These are phyloP conservation scores for Chromobotia macracanthus DNA, from an alignment of 2,797 vertebrate genomes.

Conservation along the genomic window DNA sequence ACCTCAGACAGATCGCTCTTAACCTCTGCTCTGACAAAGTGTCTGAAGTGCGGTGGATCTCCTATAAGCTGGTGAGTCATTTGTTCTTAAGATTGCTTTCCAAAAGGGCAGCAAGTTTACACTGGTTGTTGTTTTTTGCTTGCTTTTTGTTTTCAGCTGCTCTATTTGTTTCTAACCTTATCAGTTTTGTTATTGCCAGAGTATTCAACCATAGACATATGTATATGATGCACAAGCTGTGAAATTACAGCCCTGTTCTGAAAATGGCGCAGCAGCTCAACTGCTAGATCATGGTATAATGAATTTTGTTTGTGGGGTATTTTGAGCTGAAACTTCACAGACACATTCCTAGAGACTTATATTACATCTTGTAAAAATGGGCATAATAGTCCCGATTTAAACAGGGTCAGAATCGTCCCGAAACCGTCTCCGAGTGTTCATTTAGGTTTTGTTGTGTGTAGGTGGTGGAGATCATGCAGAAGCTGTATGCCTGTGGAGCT, in stretches of 20 bases:
- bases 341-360: too few relatives aligned
- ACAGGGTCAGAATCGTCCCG: too few relatives aligned
- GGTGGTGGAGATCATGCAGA: conserved; percentile 96
- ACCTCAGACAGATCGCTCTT: conserved; percentile 92
- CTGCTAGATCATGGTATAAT: too few relatives aligned
- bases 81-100: not conserved
- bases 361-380: too few relatives aligned
- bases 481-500: conserved; percentile 83
- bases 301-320: too few relatives aligned
- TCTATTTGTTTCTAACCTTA: not conserved
- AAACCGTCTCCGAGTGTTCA: not conserved
- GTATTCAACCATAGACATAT: too few relatives aligned
- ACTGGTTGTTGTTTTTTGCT: conserved; percentile 13
- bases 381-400: too few relatives aligned
- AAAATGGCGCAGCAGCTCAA: too few relatives aligned
- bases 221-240: too few relatives aligned
- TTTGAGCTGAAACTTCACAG: too few relatives aligned
- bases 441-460: conserved; percentile 59
- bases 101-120: not conserved
- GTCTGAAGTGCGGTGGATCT: conserved; percentile 97
- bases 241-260: too few relatives aligned
- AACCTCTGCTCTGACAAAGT: conserved; percentile 95
- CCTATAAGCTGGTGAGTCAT: conserved; percentile 90
- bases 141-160: conserved; percentile 10
- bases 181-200: too few relatives aligned